Base-by-base conservation (phyloP, 2,888 invertebrate species). In the Amblyjoppa proteus region DNA sequence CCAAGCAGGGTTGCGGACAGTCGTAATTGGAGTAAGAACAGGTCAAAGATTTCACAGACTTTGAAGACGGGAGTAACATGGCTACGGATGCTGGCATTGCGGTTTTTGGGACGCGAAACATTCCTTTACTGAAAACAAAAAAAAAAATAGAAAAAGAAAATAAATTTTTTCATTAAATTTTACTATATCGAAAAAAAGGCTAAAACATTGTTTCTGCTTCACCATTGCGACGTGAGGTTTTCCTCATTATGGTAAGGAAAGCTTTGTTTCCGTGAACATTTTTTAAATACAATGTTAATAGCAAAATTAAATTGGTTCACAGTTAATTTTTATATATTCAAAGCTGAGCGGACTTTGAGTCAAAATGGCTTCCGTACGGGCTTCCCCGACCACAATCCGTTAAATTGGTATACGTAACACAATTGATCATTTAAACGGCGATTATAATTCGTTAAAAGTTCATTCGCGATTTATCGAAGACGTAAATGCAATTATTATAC, bases 1-100 rank as follows among this genome's bases (percentile, higher is more conserved):
- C 96, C 0, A 98, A 93, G 66, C 96, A 95, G 0, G 96, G 95
- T 41, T 96, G 95, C 0, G 95, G 95, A 88, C 97, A 97, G 81
- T 96, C 96, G 90, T 96, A 97, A 0, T 95, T 95, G 49, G 95
- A 94, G 93, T 97, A 96, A 3, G 88, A 83, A 66, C 94, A 94
- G 28, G 81, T 69, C 7, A 75, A 20, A 28, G 71, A 56, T 66
- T 71, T 77, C 4, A 56, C 28, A 28, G 66, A 41, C 70, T 69
- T 82, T 2, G 66, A 51, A 13, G 86, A 25, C 58, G 86, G 74
- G 38, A 80, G 64, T 69, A 75, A 56, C 38, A 70, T 82, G 38
- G 64, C 66, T n/a, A 71, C 83, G 13, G 79, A 81, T 13, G 79
- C 84, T 81, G 92, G 90, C 91, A 91, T 92, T 77, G 90, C 87